Evolutionary conservation across 2,113 vertebrate species (phyloP).

Genomic region (Lanius ludovicianus): DNA sequence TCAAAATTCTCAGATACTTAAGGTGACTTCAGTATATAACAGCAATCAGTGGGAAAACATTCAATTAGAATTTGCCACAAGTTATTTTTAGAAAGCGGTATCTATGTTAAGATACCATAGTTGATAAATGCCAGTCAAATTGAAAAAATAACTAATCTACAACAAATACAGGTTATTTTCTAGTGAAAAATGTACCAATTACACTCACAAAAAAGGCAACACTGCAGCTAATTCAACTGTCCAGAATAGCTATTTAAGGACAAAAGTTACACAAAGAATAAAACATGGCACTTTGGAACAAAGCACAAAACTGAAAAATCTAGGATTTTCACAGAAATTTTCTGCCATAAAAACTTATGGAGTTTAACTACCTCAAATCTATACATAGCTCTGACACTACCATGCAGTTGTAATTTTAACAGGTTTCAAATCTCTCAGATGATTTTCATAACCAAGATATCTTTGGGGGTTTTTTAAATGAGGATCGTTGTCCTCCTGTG

Average conservation of each 20-base stretch:
- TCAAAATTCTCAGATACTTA: neutral
- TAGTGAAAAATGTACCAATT: neutral
- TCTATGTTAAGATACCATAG: neutral
- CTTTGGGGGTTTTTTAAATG: neutral
- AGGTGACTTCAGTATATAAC: neutral
- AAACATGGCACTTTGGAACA: neutral
- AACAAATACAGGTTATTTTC: neutral
- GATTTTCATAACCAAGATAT: neutral
- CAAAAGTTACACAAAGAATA: neutral
- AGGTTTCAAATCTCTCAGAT: neutral
- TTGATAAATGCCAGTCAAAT: neutral
- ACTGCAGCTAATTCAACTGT: neutral
- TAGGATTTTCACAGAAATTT: neutral
- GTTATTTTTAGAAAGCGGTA: neutral
- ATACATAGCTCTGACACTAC: neutral
- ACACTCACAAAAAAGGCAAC: neutral
- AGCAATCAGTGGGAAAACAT: neutral
- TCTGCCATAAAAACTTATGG: neutral
- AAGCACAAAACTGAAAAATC: neutral
- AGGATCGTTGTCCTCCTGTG: neutral
- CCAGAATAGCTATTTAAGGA: neutral
- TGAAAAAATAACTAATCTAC: neutral
- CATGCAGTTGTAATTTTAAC: neutral
- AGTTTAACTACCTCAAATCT: neutral
- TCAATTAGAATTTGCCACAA: neutral